These are phyloP conservation scores for Megalopta genalis DNA, from an alignment of 1,140 invertebrate species.

Conservation along the genomic window DNA sequence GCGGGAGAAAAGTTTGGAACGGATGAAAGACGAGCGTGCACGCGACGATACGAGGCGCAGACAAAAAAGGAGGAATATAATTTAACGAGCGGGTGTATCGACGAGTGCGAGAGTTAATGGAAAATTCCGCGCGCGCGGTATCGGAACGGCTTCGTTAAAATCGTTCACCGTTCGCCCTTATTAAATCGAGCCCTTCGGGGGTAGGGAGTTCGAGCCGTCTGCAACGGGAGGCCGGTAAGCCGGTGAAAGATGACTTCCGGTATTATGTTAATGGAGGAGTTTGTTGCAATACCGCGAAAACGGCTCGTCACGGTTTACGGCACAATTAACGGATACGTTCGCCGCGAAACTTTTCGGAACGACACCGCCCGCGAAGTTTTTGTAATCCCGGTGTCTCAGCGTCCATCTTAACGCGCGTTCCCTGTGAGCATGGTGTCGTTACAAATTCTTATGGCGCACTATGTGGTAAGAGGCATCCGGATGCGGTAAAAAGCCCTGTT, in stretches of 20 bases:
- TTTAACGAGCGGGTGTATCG: no score
- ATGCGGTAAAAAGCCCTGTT: no score
- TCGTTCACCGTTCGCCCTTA: background rate
- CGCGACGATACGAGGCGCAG: no score
- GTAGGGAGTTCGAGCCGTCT: background rate
- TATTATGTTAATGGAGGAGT: slow-evolving; percentile 20
- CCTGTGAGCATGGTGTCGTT: background rate
- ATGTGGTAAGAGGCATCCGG: no score
- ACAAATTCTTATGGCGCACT: background rate
- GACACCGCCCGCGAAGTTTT: background rate
- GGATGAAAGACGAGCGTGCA: no score
- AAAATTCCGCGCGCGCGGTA: background rate
- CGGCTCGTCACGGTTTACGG: background rate
- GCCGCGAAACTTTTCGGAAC: background rate
- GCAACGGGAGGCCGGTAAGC: background rate
- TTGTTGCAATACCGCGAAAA: slow-evolving; percentile 10
- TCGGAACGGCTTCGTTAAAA: background rate
- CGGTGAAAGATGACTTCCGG: slow-evolving; percentile 12
- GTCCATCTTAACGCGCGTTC: background rate
- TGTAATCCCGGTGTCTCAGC: background rate
- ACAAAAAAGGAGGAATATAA: no score
- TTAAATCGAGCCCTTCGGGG: slow-evolving; percentile 1
- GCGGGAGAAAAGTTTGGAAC: no score
- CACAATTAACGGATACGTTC: slow-evolving; percentile 6
- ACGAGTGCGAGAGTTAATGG: background rate